Conservation (phyloP, 2,888 invertebrate genomes). For the Monoplex corrugatus region DNA sequence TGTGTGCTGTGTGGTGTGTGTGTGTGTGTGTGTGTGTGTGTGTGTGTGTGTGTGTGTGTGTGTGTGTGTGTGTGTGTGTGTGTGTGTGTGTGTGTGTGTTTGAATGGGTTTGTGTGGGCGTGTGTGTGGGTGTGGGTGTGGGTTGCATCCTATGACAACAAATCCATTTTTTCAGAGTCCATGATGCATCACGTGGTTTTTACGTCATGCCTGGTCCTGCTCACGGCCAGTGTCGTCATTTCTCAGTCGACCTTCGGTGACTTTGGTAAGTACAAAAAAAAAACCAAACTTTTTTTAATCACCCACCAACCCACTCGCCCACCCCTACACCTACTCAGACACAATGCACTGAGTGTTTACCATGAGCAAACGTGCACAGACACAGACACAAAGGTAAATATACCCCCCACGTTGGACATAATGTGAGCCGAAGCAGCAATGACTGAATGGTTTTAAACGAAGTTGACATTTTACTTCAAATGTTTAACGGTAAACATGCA, state of each 20-base stretch:
- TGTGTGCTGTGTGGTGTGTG: neutral
- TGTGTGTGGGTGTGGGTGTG: too few relatives aligned
- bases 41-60: slow-evolving; percentile 11
- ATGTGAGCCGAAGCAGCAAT: too few relatives aligned
- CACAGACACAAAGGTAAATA: too few relatives aligned
- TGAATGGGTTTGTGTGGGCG: neutral
- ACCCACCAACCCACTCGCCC: too few relatives aligned
- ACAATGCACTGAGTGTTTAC: too few relatives aligned
- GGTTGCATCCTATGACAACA: neutral
- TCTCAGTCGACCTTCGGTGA: neutral
- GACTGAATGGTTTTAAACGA: too few relatives aligned
- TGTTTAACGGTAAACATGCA: too few relatives aligned
- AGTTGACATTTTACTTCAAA: too few relatives aligned
- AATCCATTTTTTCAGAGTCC: neutral
- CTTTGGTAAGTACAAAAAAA: slow-evolving; percentile 9
- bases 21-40: neutral
- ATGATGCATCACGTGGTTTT: neutral
- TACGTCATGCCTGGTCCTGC: neutral
- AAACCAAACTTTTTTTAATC: too few relatives aligned
- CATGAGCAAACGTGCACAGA: too few relatives aligned
- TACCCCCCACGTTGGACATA: too few relatives aligned
- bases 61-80: slow-evolving; percentile 33
- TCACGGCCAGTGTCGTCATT: neutral
- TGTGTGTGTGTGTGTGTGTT: slow-evolving; percentile 7
- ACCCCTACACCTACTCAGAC: too few relatives aligned